These are phyloP conservation scores for Yasuhikotakia modesta DNA, from an alignment of 2,797 vertebrate species.

Conservation along the genomic window DNA sequence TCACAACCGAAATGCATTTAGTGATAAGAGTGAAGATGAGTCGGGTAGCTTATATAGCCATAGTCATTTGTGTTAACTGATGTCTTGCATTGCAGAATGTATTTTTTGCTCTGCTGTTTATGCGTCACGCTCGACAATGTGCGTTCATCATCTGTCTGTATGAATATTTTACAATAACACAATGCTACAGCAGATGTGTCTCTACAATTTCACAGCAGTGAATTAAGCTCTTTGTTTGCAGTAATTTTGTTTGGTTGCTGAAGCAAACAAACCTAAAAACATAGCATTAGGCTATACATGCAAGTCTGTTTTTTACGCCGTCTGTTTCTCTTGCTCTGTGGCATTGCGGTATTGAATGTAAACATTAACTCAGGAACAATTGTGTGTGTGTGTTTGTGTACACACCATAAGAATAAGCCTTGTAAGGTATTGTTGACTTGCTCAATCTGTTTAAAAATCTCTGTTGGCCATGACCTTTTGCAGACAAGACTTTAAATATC, in stretches of 20 bases:
- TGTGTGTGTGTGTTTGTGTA: not conserved
- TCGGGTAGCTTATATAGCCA: not conserved
- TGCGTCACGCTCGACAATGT: not conserved
- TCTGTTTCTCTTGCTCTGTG: not conserved
- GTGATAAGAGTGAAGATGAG: not conserved
- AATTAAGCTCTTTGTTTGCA: constrained; percentile 12
- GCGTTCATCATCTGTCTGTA: constrained; percentile 15
- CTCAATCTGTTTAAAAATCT: constrained; percentile 2
- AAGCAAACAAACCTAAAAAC: constrained; percentile 2
- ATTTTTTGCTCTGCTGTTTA: constrained; percentile 12
- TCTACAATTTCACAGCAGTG: not conserved
- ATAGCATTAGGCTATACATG: constrained; percentile 2
- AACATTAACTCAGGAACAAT: not conserved
- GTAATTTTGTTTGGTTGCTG: not conserved
- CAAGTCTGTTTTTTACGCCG: not conserved
- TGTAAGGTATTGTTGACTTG: constrained; percentile 9
- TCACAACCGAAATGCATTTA: constrained; percentile 1
- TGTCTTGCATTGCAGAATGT: constrained; percentile 6
- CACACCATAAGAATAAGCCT: not conserved
- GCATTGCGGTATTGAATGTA: not conserved
- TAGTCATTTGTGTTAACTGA: constrained; percentile 27
- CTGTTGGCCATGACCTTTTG: constrained; percentile 18
- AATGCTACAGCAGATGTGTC: constrained; percentile 8
- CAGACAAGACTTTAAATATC: constrained; percentile 24
- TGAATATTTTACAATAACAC: constrained; percentile 19